Evolutionary conservation across 1,140 invertebrate genomes (phyloP).

Genomic region (Aphaenogaster floridana): DNA sequence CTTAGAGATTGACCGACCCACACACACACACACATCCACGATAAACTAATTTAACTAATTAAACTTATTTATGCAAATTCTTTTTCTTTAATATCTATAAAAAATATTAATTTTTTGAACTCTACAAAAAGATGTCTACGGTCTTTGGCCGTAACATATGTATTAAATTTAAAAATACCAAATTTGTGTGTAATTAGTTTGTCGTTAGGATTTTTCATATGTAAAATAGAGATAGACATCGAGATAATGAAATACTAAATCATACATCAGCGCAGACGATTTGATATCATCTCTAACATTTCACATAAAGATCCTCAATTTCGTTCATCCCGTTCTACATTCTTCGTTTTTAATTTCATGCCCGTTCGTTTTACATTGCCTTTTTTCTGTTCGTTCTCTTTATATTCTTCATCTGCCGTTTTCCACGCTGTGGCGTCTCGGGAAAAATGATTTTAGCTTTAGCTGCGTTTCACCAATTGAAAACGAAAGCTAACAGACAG

Average conservation of each 20-base stretch:
- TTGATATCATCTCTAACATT: slow-evolving; percentile 25
- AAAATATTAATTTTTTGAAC: background rate
- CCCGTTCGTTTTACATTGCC: background rate
- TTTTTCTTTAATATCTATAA: background rate
- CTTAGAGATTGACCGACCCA: background rate
- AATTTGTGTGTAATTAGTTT: background rate
- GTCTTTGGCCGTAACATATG: background rate
- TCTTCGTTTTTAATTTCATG: slow-evolving; percentile 27
- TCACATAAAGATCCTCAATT: slow-evolving; percentile 20
- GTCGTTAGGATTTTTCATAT: background rate
- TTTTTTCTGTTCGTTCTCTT: slow-evolving; percentile 9
- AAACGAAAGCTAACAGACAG: background rate
- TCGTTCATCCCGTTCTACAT: background rate
- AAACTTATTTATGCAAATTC: background rate
- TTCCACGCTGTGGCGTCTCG: slow-evolving; percentile 1
- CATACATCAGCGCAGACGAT: background rate
- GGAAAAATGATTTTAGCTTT: slow-evolving; percentile 19
- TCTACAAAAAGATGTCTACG: background rate
- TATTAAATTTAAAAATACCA: background rate
- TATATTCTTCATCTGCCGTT: slow-evolving; percentile 13
- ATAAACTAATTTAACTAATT: background rate
- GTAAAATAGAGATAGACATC: background rate
- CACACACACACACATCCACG: background rate
- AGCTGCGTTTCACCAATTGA: background rate
- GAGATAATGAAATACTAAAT: slow-evolving; percentile 16